A percentile compares a stretch with the other conserved stretches of the same genome.
These are phyloP conservation scores for Molossus molossus DNA, from an alignment of 2,797 vertebrate genomes.

Conservation along the genomic window DNA sequence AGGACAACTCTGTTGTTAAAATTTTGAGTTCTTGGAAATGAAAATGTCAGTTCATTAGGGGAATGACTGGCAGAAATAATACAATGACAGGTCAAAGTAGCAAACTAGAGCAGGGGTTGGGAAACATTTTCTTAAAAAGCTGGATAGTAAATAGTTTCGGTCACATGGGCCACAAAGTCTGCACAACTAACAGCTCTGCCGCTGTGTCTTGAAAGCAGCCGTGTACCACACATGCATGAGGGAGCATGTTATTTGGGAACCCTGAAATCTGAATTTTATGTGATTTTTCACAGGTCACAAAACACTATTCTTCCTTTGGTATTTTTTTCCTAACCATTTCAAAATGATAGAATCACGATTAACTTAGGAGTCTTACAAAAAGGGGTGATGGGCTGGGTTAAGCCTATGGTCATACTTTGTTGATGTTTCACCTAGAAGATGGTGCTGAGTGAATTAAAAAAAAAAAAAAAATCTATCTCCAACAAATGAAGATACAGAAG, in stretches of 20 bases:
- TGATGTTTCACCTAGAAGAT: neutral
- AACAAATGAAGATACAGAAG: neutral
- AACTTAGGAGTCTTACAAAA: neutral
- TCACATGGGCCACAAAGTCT: neutral
- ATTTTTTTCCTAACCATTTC: neutral
- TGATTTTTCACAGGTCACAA: neutral
- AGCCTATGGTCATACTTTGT: neutral
- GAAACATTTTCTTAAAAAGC: neutral
- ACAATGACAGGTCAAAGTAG: neutral
- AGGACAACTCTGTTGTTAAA: conserved; percentile 1
- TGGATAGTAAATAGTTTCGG: neutral
- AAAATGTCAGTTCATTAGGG: neutral
- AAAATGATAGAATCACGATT: neutral
- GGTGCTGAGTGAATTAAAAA: neutral
- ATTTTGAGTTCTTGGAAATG: neutral
- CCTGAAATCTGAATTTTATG: neutral
- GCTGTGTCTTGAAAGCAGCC: neutral
- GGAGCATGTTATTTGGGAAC: neutral
- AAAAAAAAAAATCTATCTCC: neutral
- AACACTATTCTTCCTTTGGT: neutral
- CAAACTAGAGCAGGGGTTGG: neutral
- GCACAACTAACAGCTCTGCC: neutral
- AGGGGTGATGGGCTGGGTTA: neutral
- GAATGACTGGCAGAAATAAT: neutral
- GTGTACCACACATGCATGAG: neutral